Evolutionary conservation across 2,113 vertebrate species (phyloP), one percentile per base, ranked within the genome.

Genomic region (Caranx melampygus): DNA sequence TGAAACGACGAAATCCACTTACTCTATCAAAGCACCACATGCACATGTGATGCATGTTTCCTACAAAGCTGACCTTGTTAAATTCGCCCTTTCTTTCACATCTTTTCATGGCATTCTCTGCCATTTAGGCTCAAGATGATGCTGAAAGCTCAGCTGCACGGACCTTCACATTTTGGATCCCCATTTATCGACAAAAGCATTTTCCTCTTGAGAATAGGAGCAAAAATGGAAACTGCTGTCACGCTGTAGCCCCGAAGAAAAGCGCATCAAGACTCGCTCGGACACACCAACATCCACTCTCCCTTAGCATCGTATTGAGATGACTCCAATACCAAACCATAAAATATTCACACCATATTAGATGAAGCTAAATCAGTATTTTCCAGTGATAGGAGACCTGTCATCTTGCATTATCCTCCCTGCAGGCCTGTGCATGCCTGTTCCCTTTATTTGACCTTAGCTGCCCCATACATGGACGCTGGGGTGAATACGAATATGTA

Each of bases 271-370:
- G 42, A 33, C 61, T 77, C 47, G 75, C 73, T 81, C 62, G 71
- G 59, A 72, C 78, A 64, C 54, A 62, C 37, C 20, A 31, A 47
- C 73, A 54, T 35, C 10, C 49, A 34, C 33, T 67, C 5, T 52
- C 59, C 67, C 72, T 82, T 16, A 70, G 16, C 74, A 61, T 72
- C 94, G 26, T 9, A 94, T 91, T 70, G 94, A 95, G 84, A 96
- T 95, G 85, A 94, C 95, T 85, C 95, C 95, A 7, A 91, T 95
- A 47, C 92, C 95, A 66, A 75, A 49, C 31, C 49, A 65, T 79
- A 6, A 76, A 78, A 80, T 81, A 88, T 72, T 72, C 80, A 78
- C 34, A 40, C 15, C 52, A 37, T 68, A 75, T 82, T 49, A 68
- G 76, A 79, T 62, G 54, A 18, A 52, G 64, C 85, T 80, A 78